These are phyloP conservation scores for Polyodon spathula DNA, from an alignment of 2,113 vertebrate species.

Conservation along the genomic window DNA sequence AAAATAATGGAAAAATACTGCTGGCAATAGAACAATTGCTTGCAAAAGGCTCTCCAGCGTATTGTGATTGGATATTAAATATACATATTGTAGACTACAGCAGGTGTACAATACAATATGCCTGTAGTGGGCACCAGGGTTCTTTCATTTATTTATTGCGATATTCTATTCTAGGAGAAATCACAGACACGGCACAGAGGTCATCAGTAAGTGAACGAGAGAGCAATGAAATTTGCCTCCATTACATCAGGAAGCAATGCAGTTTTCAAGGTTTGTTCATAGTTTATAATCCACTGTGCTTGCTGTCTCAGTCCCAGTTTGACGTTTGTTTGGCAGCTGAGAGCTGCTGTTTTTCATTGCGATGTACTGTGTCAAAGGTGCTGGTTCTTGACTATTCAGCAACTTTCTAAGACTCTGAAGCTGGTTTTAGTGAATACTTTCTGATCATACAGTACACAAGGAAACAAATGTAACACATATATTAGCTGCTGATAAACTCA, in stretches of 20 bases:
- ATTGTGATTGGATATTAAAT: too few relatives aligned
- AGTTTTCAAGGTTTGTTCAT: slow-evolving; percentile 33
- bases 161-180: slow-evolving; percentile 23
- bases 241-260: slow-evolving; percentile 48
- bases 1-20: too few relatives aligned
- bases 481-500: too few relatives aligned
- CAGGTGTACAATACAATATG: background rate
- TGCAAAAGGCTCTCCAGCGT: too few relatives aligned
- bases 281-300: background rate
- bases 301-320: background rate
- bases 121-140: background rate
- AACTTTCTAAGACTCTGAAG: too few relatives aligned
- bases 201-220: slow-evolving; percentile 17
- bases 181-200: slow-evolving; percentile 1
- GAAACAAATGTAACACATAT: too few relatives aligned
- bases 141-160: background rate
- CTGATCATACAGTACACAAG: too few relatives aligned
- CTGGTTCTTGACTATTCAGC: too few relatives aligned
- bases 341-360: background rate
- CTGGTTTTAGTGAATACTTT: too few relatives aligned
- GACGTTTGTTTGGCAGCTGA: background rate
- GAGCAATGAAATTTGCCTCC: slow-evolving; percentile 47
- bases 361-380: too few relatives aligned
- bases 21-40: too few relatives aligned
- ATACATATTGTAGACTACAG: background rate